Conservation (phyloP, 2,113 vertebrate species). For the Thermophis baileyi region DNA sequence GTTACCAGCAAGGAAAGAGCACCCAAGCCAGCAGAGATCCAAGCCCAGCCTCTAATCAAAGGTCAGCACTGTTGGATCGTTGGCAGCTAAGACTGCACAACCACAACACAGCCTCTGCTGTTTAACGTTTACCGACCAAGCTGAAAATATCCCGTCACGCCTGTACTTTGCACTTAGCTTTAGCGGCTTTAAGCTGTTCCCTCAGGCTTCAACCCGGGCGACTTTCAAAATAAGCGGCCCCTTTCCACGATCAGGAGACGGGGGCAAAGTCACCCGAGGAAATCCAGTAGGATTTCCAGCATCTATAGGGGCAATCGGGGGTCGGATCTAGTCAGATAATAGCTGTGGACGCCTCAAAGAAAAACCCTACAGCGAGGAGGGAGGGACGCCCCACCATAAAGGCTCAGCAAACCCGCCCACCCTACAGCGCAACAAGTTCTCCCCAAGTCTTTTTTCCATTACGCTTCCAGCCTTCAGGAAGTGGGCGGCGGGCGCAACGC, state of each 20-base stretch:
- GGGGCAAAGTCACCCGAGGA: not conserved
- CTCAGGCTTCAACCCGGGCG: not conserved
- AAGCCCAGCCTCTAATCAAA: not conserved
- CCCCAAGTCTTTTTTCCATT: not conserved
- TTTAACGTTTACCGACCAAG: not conserved
- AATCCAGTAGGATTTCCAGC: not conserved
- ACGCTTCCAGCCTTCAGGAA: not conserved
- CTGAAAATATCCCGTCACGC: not conserved
- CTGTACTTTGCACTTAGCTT: not conserved
- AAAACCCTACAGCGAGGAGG: not conserved
- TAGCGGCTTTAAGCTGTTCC: not conserved
- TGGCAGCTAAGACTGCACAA: not conserved
- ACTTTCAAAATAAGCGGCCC: not conserved
- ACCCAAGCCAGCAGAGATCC: too few relatives aligned
- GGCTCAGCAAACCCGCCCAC: not conserved
- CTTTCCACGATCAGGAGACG: not conserved
- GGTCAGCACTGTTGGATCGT: not conserved
- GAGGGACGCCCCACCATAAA: not conserved
- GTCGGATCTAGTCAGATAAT: too few relatives aligned
- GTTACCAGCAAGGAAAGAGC: not conserved
- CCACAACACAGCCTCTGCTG: too few relatives aligned
- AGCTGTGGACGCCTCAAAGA: not conserved
- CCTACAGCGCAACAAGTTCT: not conserved
- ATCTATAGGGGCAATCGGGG: not conserved
- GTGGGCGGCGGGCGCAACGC: not conserved